Evolutionary conservation across 2,797 vertebrate genomes (phyloP), one percentile per base, ranked within the genome.

Genomic region (Todus mexicanus): DNA sequence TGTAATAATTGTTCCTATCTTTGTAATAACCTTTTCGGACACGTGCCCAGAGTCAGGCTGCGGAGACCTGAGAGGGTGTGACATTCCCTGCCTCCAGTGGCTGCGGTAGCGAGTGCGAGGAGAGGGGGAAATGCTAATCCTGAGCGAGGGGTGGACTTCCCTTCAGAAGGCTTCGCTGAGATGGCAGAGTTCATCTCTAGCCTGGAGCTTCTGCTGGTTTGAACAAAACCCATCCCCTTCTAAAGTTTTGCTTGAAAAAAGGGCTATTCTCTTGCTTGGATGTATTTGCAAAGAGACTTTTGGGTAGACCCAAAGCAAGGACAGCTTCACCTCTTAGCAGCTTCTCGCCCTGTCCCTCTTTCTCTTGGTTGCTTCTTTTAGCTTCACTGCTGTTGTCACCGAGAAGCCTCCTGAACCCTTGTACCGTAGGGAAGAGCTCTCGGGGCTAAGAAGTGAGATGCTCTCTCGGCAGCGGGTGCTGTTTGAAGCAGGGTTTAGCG

Each of bases 401-500:
- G 59, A 77, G 68, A 82, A 77, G 17, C 66, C 64, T 84, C 22
- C 57, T 50, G 7, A 65, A 47, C 69, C 59, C 64, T 54, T 37
- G 38, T 50, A 29, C 48, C 2, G 0, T 38, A 45, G 61, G 72
- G 51, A 87, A 48, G 31, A 35, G 61, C 60, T 87, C 42, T 43
- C n/a, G 35, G 15, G 23, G 43, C 51, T 64, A 42, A 83, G 78
- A 56, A 92, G 69, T 0, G 2, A 78, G 54, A 40, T 40, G 50
- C 50, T 87, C 45, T 71, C 54, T 78, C 3, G 2, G 19, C 75
- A 94, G 72, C 38, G 84, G 66, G 57, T 81, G 35, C 81, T 81
- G 57, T 81, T 89, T 91, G 65, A 93, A 85, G 38, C 45, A 87
- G 59, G 69, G 75, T 75, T 89, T 91, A 91, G 76, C 48, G 50